phyloP scores from a whole-genome alignment of 2,113 vertebrate genomes.

The Phocoena sinus region DNA sequence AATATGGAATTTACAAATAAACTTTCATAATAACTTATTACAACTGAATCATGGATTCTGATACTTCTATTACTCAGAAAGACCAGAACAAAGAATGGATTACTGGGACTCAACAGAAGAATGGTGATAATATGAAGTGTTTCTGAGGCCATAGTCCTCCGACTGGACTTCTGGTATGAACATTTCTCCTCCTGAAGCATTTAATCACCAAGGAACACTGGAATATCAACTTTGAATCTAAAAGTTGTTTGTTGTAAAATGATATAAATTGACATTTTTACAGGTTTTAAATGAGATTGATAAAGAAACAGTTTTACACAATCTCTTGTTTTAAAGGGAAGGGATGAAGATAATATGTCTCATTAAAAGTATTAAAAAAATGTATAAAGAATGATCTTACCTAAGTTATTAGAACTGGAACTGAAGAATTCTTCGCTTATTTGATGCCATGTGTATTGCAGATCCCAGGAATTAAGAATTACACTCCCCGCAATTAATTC shows the following conservation, averaged over 20 bases:
- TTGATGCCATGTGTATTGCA: background rate
- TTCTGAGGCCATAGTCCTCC: background rate
- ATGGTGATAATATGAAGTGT: background rate
- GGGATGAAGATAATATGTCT: background rate
- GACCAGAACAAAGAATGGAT: background rate
- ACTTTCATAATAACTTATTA: background rate
- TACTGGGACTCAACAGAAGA: rapidly evolving
- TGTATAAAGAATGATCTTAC: background rate
- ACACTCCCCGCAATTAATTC: background rate
- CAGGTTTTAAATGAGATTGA: background rate
- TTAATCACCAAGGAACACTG: background rate
- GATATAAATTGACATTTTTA: background rate
- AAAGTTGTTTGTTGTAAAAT: background rate
- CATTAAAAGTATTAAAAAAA: background rate
- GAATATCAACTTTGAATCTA: background rate
- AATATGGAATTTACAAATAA: background rate
- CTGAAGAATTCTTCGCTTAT: background rate
- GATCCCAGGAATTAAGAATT: background rate
- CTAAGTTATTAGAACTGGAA: background rate
- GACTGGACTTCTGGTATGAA: background rate
- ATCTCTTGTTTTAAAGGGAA: background rate
- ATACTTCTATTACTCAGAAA: background rate
- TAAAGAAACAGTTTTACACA: background rate
- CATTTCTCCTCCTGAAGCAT: background rate
- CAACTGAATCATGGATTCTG: background rate